Evolutionary conservation across 2,888 invertebrate species (phyloP).

Genomic region (Metopia argyrocephala): DNA sequence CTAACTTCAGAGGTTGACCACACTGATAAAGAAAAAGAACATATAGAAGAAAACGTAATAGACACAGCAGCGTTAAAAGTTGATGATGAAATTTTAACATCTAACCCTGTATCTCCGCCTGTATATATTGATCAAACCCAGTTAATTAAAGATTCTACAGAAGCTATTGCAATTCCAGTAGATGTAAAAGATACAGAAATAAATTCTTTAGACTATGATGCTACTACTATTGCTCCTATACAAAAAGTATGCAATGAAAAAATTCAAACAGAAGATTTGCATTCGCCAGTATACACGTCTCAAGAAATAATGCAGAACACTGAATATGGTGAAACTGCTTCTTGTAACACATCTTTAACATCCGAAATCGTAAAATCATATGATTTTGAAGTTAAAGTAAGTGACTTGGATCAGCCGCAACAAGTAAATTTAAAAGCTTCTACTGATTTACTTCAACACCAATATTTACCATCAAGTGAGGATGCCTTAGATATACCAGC

Average conservation of each 20-base stretch:
- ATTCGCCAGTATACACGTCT: background rate
- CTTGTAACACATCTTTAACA: background rate
- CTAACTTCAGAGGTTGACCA: too few relatives aligned
- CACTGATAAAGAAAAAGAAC: too few relatives aligned
- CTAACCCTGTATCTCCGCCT: background rate
- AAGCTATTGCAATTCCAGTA: background rate
- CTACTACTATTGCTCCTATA: background rate
- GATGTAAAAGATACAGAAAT: background rate
- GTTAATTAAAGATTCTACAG: background rate
- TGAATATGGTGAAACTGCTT: background rate
- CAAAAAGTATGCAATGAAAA: too few relatives aligned
- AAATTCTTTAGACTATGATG: too few relatives aligned
- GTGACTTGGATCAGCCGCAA: background rate
- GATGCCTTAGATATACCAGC: background rate
- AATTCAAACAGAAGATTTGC: background rate
- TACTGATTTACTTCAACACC: background rate
- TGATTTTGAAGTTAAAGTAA: slow-evolving; percentile 47
- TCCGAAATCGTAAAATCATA: slow-evolving; percentile 32
- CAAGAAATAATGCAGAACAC: background rate
- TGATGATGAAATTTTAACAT: background rate
- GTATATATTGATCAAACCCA: background rate
- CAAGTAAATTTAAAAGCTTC: background rate
- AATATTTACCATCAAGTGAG: slow-evolving; percentile 20
- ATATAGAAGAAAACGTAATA: too few relatives aligned
- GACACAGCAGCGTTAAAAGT: too few relatives aligned